phyloP scores from a whole-genome alignment of 2,113 vertebrate genomes.

The Oncorhynchus masou region DNA sequence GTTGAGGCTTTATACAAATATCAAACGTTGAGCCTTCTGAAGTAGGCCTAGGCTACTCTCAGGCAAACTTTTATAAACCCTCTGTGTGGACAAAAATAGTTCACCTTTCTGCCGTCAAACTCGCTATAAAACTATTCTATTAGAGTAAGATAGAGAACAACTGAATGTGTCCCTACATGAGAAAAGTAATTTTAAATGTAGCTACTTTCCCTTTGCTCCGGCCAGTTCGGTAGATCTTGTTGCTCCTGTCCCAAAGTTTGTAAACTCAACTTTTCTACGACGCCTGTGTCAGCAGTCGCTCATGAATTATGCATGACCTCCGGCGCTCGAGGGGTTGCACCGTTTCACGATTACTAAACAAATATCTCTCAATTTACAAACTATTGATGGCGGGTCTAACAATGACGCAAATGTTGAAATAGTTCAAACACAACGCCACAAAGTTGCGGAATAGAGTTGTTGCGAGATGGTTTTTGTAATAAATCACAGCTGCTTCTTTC shows the following conservation, averaged over 20 bases:
- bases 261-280: constrained; percentile 50
- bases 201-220: neutral
- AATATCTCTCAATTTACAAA: neutral
- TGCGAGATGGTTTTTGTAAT: neutral
- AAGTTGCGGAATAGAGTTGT: neutral
- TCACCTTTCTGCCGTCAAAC: neutral
- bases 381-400: neutral
- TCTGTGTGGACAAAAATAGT: neutral
- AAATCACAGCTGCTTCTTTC: neutral
- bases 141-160: constrained; percentile 11
- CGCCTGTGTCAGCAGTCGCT: constrained; percentile 35
- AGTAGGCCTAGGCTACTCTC: neutral
- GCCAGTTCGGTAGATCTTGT: neutral
- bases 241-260: constrained; percentile 42
- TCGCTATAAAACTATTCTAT: constrained; percentile 6
- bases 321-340: neutral
- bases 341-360: neutral
- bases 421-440: neutral
- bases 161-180: constrained; percentile 14
- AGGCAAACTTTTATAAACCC: neutral
- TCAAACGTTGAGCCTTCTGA: neutral
- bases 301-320: constrained; percentile 39
- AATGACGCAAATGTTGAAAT: neutral
- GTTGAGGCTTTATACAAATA: neutral
- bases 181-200: constrained; percentile 8